Conservation (phyloP, 2,888 invertebrate genomes). For the Phanerotoma sp. region DNA sequence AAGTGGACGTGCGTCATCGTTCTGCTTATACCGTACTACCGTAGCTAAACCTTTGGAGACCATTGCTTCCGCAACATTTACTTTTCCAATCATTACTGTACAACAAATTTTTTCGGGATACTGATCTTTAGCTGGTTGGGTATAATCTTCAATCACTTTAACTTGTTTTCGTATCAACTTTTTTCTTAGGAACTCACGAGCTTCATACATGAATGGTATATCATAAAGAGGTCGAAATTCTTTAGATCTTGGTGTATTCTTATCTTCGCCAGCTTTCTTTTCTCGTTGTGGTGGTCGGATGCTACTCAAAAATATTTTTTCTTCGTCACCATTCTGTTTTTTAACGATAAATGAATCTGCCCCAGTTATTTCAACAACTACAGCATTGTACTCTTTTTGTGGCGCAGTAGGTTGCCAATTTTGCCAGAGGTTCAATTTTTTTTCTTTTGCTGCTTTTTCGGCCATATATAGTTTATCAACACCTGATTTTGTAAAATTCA, state of each 20-base stretch:
- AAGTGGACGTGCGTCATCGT: conserved; percentile 94
- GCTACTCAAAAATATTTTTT: conserved; percentile 95
- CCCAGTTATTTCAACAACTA: conserved; percentile 87
- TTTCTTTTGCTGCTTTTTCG: conserved; percentile 86
- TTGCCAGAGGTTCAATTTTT: conserved; percentile 85
- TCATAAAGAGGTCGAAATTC: conserved; percentile 92
- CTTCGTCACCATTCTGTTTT: conserved; percentile 71
- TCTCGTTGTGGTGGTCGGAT: conserved; percentile 94
- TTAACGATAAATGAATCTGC: conserved; percentile 92
- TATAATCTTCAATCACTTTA: conserved; percentile 90
- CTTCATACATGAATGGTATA: conserved; percentile 98
- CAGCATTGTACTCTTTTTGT: conserved; percentile 76
- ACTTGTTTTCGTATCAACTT: conserved; percentile 95
- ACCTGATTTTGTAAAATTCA: conserved; percentile 77
- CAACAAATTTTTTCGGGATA: conserved; percentile 96
- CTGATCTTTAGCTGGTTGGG: conserved; percentile 90
- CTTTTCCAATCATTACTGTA: conserved; percentile 82
- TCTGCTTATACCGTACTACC: conserved; percentile 90
- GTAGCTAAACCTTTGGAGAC: conserved; percentile 90
- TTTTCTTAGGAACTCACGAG: conserved; percentile 93
- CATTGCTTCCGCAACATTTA: conserved; percentile 92
- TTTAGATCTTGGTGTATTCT: conserved; percentile 69
- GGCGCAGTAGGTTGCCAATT: conserved; percentile 80
- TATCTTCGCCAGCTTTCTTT: conserved; percentile 63
- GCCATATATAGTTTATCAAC: conserved; percentile 82